A percentile compares a stretch with the other conserved stretches of the same genome.
Conservation (phyloP, 1,140 invertebrate genomes). For the Drosophila eugracilis region DNA sequence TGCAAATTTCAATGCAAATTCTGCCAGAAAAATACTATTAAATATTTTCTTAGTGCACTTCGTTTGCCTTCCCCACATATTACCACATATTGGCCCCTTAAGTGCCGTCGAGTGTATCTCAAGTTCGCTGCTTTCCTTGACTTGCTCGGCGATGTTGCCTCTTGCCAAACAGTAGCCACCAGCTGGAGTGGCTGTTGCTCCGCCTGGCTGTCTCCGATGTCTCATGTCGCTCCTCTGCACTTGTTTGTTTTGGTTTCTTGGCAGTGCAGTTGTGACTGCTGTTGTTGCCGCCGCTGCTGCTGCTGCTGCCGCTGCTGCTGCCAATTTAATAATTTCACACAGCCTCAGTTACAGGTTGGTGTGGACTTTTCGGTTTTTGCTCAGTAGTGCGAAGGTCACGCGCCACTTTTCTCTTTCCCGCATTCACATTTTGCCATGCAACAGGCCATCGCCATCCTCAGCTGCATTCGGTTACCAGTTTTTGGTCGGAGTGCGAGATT, state of each 20-base stretch:
- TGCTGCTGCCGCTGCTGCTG: constrained; percentile 17
- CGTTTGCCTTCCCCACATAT: not conserved
- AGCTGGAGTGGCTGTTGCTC: constrained; percentile 34
- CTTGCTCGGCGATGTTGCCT: constrained; percentile 26
- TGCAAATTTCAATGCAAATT: too few species aligned
- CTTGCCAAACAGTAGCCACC: constrained; percentile 56
- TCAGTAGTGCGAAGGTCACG: constrained; percentile 80
- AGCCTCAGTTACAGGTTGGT: constrained; percentile 27
- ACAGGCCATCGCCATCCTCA: too few species aligned
- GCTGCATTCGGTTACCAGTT: constrained; percentile 66
- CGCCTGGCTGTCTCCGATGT: constrained; percentile 3
- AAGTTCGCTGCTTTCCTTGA: constrained; percentile 33
- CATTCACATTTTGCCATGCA: constrained; percentile 32
- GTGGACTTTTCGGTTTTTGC: constrained; percentile 38
- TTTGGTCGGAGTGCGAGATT: constrained; percentile 25
- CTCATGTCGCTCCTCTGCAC: constrained; percentile 5
- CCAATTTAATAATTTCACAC: constrained; percentile 54
- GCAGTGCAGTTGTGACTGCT: constrained; percentile 7
- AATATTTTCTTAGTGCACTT: not conserved
- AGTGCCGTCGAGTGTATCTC: constrained; percentile 26
- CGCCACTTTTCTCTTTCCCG: constrained; percentile 73
- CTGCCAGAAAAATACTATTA: not conserved
- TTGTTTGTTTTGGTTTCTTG: constrained; percentile 57
- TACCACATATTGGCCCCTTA: constrained; percentile 2
- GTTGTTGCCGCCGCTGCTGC: constrained; percentile 18